These are phyloP conservation scores for Lucilia cuprina DNA, from an alignment of 1,140 invertebrate genomes.

Conservation along the genomic window DNA sequence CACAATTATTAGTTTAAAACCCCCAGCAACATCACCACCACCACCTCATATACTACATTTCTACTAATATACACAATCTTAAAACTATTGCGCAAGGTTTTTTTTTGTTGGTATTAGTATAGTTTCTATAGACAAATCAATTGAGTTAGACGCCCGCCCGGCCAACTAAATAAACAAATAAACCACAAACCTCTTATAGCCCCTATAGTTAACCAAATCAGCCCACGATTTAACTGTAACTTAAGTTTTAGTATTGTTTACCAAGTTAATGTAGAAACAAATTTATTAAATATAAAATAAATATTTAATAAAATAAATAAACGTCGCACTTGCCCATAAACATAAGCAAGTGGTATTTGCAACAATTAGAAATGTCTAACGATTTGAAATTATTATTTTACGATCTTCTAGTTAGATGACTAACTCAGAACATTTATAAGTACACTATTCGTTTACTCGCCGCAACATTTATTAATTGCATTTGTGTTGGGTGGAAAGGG, in stretches of 20 bases:
- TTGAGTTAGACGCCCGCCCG: not conserved
- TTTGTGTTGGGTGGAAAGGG: no score
- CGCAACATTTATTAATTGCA: no score
- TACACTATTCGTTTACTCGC: no score
- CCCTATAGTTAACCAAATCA: not conserved
- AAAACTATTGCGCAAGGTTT: conserved; percentile 10
- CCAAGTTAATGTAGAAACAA: not conserved
- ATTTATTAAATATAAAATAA: not conserved
- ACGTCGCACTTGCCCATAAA: not conserved
- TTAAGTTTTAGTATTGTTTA: not conserved
- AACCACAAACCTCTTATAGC: not conserved
- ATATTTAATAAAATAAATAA: not conserved
- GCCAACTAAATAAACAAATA: not conserved
- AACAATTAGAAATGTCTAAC: not conserved
- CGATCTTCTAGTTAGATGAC: not conserved
- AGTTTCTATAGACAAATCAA: not conserved
- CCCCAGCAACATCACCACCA: not conserved
- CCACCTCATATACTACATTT: not conserved
- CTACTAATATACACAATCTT: not conserved
- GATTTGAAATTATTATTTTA: not conserved
- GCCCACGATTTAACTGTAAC: not conserved
- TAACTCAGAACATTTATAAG: no score
- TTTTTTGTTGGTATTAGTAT: not conserved
- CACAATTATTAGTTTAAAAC: not conserved
- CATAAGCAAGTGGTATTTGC: not conserved